phyloP scores from a whole-genome alignment of 2,888 invertebrate genomes.

The Oxycera nigricornis region DNA sequence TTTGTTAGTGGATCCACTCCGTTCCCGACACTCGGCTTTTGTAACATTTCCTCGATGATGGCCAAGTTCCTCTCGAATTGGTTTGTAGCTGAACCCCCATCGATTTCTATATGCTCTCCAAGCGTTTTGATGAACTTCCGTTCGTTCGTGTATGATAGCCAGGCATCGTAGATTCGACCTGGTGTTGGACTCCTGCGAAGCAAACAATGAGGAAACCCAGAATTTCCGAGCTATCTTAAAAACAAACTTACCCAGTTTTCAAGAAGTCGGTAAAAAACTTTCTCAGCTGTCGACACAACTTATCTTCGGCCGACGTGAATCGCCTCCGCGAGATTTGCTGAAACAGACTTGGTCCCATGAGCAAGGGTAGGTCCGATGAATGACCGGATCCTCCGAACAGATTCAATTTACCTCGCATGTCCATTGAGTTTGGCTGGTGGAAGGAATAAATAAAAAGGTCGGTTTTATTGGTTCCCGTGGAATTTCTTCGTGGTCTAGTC shows the following conservation, averaged over 20 bases:
- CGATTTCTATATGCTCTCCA: constrained; percentile 51
- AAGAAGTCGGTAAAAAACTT: constrained; percentile 65
- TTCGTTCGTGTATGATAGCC: constrained; percentile 66
- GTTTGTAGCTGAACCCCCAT: constrained; percentile 26
- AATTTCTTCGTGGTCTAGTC: neutral
- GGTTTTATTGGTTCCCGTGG: neutral
- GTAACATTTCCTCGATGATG: constrained; percentile 55
- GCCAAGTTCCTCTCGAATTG: constrained; percentile 52
- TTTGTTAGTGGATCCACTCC: constrained; percentile 35
- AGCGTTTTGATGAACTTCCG: constrained; percentile 57
- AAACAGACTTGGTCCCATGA: constrained; percentile 72
- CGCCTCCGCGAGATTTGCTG: constrained; percentile 72
- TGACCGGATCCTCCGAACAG: constrained; percentile 68
- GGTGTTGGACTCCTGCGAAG: constrained; percentile 66
- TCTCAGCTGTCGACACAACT: constrained; percentile 64
- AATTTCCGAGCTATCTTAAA: neutral
- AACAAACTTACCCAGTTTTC: constrained; percentile 62
- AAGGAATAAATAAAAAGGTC: constrained; percentile 58
- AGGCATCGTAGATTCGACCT: constrained; percentile 64
- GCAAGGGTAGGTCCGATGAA: constrained; percentile 70
- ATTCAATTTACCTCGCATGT: constrained; percentile 60
- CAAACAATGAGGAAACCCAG: no score
- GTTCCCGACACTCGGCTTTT: constrained; percentile 46
- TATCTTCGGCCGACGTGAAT: constrained; percentile 68
- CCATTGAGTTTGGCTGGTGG: constrained; percentile 59